phyloP scores from a whole-genome alignment of 2,113 vertebrate species.

The Aspidoscelis tigris region DNA sequence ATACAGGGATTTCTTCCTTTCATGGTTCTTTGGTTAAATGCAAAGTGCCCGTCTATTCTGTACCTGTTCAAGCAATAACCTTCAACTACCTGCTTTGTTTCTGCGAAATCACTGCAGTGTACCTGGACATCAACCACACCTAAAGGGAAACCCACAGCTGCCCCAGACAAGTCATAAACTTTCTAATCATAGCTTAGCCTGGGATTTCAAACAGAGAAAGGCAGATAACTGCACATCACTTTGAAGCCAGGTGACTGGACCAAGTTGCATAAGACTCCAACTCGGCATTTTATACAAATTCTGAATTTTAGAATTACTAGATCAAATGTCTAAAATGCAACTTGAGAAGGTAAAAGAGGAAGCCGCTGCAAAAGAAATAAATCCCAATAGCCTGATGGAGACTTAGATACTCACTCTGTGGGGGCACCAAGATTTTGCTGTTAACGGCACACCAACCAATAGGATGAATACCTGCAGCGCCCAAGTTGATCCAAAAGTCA shows the following conservation, averaged over 20 bases:
- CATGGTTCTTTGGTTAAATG: neutral
- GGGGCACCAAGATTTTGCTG: conserved; percentile 94
- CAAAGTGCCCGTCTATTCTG: conserved; percentile 14
- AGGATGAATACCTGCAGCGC: conserved; percentile 90
- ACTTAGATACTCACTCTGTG: conserved; percentile 82
- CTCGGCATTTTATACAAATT: neutral
- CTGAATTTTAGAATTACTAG: neutral
- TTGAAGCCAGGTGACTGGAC: neutral
- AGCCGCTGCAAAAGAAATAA: neutral
- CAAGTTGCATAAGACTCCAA: neutral
- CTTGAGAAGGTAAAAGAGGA: neutral
- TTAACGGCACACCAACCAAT: conserved; percentile 96
- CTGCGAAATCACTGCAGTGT: neutral
- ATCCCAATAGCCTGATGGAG: neutral
- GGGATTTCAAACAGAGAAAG: neutral
- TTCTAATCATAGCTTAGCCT: neutral
- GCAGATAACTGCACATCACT: neutral
- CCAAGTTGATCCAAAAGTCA: conserved; percentile 95
- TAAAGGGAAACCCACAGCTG: neutral
- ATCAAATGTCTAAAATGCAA: neutral
- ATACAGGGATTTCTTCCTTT: neutral
- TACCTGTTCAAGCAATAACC: neutral
- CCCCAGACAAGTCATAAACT: neutral
- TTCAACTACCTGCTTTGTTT: neutral
- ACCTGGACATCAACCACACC: neutral